phyloP scores from a whole-genome alignment of 1,140 invertebrate genomes.

The Zaprionus davidi region DNA sequence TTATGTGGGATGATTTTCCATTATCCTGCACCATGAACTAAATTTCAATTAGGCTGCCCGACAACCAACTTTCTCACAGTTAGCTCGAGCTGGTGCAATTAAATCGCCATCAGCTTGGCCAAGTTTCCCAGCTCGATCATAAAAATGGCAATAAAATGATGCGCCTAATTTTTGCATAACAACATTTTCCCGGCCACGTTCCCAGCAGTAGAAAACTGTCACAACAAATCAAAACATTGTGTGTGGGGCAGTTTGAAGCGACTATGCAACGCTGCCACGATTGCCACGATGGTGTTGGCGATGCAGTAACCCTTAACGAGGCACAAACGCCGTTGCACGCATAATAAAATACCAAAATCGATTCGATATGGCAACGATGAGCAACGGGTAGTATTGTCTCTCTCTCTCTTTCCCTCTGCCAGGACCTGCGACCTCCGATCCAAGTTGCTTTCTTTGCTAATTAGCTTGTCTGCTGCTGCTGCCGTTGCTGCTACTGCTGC shows the following conservation, averaged over 20 bases:
- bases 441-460: constrained; percentile 62
- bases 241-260: not conserved
- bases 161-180: constrained; percentile 84
- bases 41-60: constrained; percentile 48
- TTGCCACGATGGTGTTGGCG: constrained; percentile 26
- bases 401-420: not conserved
- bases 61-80: constrained; percentile 54
- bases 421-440: constrained; percentile 16
- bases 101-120: constrained; percentile 66
- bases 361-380: constrained; percentile 61
- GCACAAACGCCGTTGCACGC: constrained; percentile 62
- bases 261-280: not conserved
- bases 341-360: constrained; percentile 76
- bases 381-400: not conserved
- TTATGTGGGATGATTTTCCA: constrained; percentile 33
- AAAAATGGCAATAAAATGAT: constrained; percentile 84
- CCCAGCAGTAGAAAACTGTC: constrained; percentile 55
- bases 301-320: constrained; percentile 71
- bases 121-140: constrained; percentile 59
- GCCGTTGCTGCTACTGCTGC: constrained; percentile 17
- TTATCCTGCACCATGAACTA: constrained; percentile 43
- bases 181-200: constrained; percentile 62
- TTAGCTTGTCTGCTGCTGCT: constrained; percentile 68
- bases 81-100: constrained; percentile 49
- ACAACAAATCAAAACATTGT: constrained; percentile 79